Conservation (phyloP, 2,797 vertebrate genomes). For the Enteromius argenteus region DNA sequence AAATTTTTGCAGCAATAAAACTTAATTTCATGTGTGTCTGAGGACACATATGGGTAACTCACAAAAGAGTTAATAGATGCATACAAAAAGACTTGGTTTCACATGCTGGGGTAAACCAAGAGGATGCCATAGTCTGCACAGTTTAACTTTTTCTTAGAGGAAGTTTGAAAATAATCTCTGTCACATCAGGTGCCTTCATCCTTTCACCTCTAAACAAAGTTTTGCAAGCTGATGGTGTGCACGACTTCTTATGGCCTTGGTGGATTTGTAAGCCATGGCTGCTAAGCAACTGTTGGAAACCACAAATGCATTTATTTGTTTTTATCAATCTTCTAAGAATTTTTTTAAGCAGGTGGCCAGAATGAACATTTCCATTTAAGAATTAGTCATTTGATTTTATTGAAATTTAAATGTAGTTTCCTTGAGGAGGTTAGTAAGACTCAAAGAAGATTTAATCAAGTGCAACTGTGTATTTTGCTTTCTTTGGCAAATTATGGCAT, state of each 20-base stretch:
- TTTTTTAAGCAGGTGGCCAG: neutral
- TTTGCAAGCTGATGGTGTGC: neutral
- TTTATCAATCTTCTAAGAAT: neutral
- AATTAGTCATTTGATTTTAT: neutral
- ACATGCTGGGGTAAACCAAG: neutral
- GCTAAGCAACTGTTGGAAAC: constrained; percentile 9
- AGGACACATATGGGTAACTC: neutral
- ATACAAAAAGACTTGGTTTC: neutral
- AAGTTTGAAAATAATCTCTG: constrained; percentile 5
- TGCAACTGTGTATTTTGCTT: neutral
- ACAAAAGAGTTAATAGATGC: neutral
- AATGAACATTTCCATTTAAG: neutral
- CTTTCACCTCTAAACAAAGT: too few relatives aligned
- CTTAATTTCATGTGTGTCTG: neutral
- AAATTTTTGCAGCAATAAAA: neutral
- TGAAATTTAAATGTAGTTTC: neutral
- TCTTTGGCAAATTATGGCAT: neutral
- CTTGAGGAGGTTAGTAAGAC: neutral
- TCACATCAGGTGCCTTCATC: neutral
- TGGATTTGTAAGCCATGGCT: neutral
- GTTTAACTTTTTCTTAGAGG: neutral
- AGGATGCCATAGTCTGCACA: neutral
- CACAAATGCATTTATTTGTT: neutral
- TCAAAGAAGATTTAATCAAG: neutral
- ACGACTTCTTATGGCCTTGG: neutral